Conservation (phyloP, 2,797 vertebrate genomes). For the Sparus aurata region DNA sequence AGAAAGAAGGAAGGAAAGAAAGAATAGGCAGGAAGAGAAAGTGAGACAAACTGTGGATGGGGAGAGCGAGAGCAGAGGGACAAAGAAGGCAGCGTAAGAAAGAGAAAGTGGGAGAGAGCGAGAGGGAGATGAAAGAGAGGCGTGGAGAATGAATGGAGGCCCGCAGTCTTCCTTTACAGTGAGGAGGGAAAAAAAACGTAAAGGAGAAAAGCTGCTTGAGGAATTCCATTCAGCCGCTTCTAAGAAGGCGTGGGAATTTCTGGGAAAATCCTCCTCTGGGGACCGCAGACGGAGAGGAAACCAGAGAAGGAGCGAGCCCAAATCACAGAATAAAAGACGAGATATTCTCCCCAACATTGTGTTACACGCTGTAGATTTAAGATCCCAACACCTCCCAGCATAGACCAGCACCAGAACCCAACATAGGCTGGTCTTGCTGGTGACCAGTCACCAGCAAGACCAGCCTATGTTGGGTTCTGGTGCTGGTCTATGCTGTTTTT, state of each 20-base stretch:
- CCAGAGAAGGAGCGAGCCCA: constrained; percentile 3
- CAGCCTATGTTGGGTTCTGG: no score
- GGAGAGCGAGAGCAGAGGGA: constrained; percentile 2
- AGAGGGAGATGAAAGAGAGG: constrained; percentile 52
- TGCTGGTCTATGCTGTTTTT: no score
- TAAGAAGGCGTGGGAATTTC: constrained; percentile 64
- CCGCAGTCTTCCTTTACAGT: constrained; percentile 40
- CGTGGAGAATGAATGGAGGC: constrained; percentile 49
- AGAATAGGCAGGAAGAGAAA: not conserved
- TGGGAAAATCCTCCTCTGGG: constrained; percentile 28
- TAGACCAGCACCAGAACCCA: no score
- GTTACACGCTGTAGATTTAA: not conserved
- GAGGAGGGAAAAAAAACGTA: not conserved
- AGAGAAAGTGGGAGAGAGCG: constrained; percentile 13
- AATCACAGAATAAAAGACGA: not conserved
- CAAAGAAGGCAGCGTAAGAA: constrained; percentile 11
- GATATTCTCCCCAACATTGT: not conserved
- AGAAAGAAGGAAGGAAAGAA: constrained; percentile 1
- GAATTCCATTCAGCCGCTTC: constrained; percentile 71
- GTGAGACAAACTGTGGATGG: constrained; percentile 18
- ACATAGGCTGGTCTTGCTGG: no score
- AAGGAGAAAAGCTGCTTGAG: constrained; percentile 50
- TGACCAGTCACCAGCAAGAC: no score
- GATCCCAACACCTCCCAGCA: no score
- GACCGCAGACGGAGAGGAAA: not conserved